A percentile compares a stretch with the other conserved stretches of the same genome.
phyloP scores from a whole-genome alignment of 2,797 vertebrate species.

The Hydrocynus forskahlii region DNA sequence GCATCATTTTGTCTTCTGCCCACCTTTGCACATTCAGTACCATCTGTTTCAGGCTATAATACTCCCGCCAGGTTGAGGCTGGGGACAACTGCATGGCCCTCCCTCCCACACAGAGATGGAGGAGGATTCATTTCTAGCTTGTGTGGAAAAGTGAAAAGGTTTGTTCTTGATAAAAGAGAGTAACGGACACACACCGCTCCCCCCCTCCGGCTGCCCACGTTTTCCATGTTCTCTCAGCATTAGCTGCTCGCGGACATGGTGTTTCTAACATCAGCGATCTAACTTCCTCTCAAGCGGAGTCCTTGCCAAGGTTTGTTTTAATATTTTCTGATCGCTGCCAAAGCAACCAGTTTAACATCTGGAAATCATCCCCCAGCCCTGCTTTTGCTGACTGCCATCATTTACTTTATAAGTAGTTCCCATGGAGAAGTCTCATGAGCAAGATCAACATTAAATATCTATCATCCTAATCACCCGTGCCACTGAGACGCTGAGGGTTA shows the following conservation, averaged over 20 bases:
- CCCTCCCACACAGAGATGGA: slow-evolving; percentile 55
- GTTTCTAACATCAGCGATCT: slow-evolving; percentile 59
- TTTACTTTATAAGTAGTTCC: slow-evolving; percentile 75
- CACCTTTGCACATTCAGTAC: slow-evolving; percentile 37
- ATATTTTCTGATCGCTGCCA: slow-evolving; percentile 80
- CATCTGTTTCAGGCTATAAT: slow-evolving; percentile 37
- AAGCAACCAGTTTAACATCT: slow-evolving; percentile 86
- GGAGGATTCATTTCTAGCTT: slow-evolving; percentile 57
- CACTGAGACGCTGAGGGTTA: slow-evolving; percentile 34
- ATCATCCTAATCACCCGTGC: slow-evolving; percentile 53
- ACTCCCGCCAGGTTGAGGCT: slow-evolving; percentile 51
- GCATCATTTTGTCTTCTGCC: slow-evolving; percentile 19
- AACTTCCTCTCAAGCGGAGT: slow-evolving; percentile 62
- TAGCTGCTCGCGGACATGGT: slow-evolving; percentile 39
- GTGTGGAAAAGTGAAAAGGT: slow-evolving; percentile 28
- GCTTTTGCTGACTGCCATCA: slow-evolving; percentile 73
- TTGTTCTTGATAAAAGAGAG: background rate
- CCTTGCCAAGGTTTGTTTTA: slow-evolving; percentile 71
- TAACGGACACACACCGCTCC: background rate
- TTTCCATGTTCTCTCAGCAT: slow-evolving; percentile 41
- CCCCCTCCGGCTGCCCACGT: background rate
- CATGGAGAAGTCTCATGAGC: slow-evolving; percentile 65
- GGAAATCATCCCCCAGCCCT: slow-evolving; percentile 79
- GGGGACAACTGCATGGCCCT: slow-evolving; percentile 51
- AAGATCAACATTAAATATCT: slow-evolving; percentile 56